Conservation (phyloP, 2,888 invertebrate genomes). For the Caenorhabditis sp. region DNA sequence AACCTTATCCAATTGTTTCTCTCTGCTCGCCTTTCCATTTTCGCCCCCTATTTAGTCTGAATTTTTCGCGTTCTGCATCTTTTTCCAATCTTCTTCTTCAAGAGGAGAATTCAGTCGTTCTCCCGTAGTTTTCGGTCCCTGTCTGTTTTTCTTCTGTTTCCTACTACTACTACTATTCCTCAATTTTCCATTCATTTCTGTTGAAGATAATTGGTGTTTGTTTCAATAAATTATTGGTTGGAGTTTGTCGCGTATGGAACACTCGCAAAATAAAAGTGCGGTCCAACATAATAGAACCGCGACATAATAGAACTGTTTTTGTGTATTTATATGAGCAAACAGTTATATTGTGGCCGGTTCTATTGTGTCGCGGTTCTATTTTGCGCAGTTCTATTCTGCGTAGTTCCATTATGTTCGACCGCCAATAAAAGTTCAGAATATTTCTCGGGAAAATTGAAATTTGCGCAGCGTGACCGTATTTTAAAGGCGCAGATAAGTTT, state of each 20-base stretch:
- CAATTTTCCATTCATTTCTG: slow-evolving; percentile 3
- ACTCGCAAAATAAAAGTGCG: too few relatives aligned
- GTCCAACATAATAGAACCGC: too few relatives aligned
- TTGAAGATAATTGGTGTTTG: slow-evolving; percentile 38
- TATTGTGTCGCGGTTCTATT: too few relatives aligned
- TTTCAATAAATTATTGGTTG: slow-evolving; percentile 44
- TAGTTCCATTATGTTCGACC: too few relatives aligned
- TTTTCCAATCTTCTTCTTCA: not conserved
- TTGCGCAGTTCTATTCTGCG: too few relatives aligned
- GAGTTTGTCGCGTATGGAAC: not conserved
- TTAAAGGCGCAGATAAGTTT: not conserved
- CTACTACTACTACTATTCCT: slow-evolving; percentile 16
- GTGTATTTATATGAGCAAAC: too few relatives aligned
- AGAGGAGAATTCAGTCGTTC: not conserved
- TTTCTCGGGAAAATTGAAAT: not conserved
- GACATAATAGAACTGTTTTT: too few relatives aligned
- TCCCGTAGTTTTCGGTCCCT: slow-evolving; percentile 1
- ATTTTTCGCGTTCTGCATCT: not conserved
- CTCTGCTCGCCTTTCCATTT: slow-evolving; percentile 3
- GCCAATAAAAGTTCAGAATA: too few relatives aligned
- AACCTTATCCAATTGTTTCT: slow-evolving; percentile 38
- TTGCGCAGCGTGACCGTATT: not conserved
- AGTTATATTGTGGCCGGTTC: too few relatives aligned
- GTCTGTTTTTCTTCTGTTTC: not conserved
- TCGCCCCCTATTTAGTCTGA: slow-evolving; percentile 20